Percentiles rank a stretch among this genome's conserved stretches.
Evolutionary conservation across 2,113 vertebrate genomes (phyloP).

Genomic region (Protomyctophum bolini): DNA sequence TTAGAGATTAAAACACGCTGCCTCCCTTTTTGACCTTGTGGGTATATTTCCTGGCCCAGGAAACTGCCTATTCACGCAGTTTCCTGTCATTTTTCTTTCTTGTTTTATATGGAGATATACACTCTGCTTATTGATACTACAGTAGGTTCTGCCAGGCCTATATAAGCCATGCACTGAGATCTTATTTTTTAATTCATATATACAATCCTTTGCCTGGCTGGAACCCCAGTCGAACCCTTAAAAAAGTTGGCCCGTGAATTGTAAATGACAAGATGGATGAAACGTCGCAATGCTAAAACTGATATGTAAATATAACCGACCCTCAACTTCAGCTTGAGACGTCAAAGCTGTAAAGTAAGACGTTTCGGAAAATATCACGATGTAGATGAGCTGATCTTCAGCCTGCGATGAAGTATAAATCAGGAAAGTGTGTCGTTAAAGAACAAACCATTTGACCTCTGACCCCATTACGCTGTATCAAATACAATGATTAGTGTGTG

Average conservation of each 20-base stretch:
- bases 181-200: neutral
- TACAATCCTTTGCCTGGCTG: too few species aligned
- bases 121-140: neutral
- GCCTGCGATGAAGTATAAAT: too few species aligned
- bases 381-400: too few species aligned
- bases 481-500: neutral
- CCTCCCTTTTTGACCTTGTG: neutral
- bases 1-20: conserved; percentile 2
- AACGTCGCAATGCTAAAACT: too few species aligned
- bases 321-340: too few species aligned
- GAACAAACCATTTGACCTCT: conserved; percentile 17
- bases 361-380: too few species aligned
- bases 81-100: neutral
- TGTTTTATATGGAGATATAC: neutral
- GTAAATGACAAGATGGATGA: too few species aligned
- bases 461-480: conserved; percentile 36
- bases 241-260: too few species aligned
- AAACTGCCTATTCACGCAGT: neutral
- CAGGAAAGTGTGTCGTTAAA: neutral
- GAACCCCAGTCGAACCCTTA: too few species aligned
- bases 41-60: conserved; percentile 7
- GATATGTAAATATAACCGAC: too few species aligned
- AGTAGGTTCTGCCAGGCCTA: neutral
- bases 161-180: neutral
- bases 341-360: too few species aligned